Evolutionary conservation across 2,888 invertebrate species (phyloP).

Genomic region (Drosophila recens): DNA sequence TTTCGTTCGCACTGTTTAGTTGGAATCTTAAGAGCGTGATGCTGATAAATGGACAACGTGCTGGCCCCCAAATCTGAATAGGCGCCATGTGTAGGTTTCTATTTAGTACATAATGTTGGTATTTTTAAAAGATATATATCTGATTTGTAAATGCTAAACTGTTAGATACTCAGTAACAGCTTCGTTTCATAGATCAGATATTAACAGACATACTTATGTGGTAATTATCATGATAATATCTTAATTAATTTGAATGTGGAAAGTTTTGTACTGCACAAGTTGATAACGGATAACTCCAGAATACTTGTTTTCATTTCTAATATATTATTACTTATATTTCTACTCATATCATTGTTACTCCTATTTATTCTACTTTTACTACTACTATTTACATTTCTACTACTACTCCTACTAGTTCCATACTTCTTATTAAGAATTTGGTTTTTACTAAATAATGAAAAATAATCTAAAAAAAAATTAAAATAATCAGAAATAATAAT

Average conservation of each 20-base stretch:
- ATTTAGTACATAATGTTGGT: slow-evolving; percentile 22
- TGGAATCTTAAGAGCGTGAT: slow-evolving; percentile 75
- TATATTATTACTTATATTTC: not conserved
- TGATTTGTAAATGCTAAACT: not conserved
- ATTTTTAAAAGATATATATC: slow-evolving; percentile 13
- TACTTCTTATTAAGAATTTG: not conserved
- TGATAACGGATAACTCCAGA: no score
- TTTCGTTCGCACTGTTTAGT: slow-evolving; percentile 30
- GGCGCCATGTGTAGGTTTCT: slow-evolving; percentile 39
- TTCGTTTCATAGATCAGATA: not conserved
- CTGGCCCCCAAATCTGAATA: slow-evolving; percentile 62
- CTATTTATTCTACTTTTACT: not conserved
- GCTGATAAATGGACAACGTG: slow-evolving; percentile 75
- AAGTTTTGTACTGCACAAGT: no score
- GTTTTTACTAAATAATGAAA: no score
- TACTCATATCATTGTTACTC: not conserved
- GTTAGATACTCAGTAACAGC: slow-evolving; percentile 9
- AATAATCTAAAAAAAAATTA: no score
- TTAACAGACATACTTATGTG: not conserved
- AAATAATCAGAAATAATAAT: no score
- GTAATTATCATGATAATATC: not conserved
- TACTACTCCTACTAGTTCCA: not conserved
- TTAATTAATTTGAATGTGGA: not conserved
- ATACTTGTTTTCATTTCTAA: no score
- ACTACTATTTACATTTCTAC: not conserved